Percentiles rank a stretch among this genome's conserved stretches.
Evolutionary conservation across 2,113 vertebrate species (phyloP).

Genomic region (Noturus placidus): DNA sequence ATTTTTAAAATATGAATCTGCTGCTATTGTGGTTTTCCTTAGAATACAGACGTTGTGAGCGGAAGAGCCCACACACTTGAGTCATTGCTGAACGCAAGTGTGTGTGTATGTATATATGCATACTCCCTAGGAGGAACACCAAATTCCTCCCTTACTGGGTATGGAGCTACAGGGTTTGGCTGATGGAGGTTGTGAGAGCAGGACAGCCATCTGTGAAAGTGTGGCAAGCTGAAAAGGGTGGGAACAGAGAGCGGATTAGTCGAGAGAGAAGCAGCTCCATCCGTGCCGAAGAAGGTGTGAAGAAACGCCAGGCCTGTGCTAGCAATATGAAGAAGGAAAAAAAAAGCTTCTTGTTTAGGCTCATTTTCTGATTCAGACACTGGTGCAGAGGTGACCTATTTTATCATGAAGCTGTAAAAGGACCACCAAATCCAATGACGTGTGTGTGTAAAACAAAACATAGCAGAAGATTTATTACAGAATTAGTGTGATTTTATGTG

Average conservation of each 20-base stretch:
- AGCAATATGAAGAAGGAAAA: not conserved
- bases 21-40: not conserved
- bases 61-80: conserved; percentile 42
- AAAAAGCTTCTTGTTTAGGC: not conserved
- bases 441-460: not conserved
- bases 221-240: conserved; percentile 24
- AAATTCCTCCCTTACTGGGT: conserved; percentile 29
- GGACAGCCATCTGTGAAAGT: conserved; percentile 52
- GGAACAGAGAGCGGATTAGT: conserved; percentile 37
- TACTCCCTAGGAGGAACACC: conserved; percentile 26
- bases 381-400: not conserved
- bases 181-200: conserved; percentile 32
- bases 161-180: conserved; percentile 42
- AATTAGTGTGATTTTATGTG: not conserved
- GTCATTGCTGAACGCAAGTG: conserved; percentile 23
- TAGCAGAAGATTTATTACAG: not conserved
- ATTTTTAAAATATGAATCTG: conserved; percentile 3
- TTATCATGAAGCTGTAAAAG: not conserved
- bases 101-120: not conserved
- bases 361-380: not conserved
- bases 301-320: not conserved
- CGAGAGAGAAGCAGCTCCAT: conserved; percentile 9
- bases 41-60: not conserved
- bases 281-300: not conserved
- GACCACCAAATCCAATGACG: not conserved